Conservation (phyloP, 2,888 invertebrate genomes). For the Byasa hedistus region DNA sequence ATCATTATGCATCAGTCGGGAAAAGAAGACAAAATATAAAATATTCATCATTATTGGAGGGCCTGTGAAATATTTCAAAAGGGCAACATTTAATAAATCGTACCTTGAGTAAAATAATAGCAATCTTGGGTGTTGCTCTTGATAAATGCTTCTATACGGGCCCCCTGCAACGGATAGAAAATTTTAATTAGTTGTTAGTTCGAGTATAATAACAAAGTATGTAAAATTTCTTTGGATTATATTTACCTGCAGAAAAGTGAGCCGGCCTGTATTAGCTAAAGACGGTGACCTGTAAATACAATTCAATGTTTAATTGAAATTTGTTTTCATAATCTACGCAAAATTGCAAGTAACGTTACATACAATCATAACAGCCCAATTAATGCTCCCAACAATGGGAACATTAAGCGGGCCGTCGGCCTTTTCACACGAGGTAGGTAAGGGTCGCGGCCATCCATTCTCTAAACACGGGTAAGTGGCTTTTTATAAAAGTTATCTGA, state of each 20-base stretch:
- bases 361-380: too few relatives aligned
- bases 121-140: conserved; percentile 7
- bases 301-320: conserved; percentile 25
- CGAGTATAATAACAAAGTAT: neutral
- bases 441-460: too few relatives aligned
- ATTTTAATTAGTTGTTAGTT: neutral
- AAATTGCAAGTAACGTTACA: neutral
- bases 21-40: conserved; percentile 71
- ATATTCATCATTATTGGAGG: conserved; percentile 48
- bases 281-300: conserved; percentile 70
- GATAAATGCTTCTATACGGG: conserved; percentile 11
- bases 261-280: conserved; percentile 56
- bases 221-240: neutral
- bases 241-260: conserved; percentile 48
- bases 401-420: too few relatives aligned
- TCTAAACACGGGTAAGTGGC: too few relatives aligned
- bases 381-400: too few relatives aligned
- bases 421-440: too few relatives aligned
- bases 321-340: neutral
- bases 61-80: conserved; percentile 8
- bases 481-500: too few relatives aligned
- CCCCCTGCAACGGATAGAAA: conserved; percentile 20
- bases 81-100: neutral
- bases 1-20: conserved; percentile 71
- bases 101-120: conserved; percentile 21